phyloP scores from a whole-genome alignment of 2,113 vertebrate genomes.

The Isichthys henryi region DNA sequence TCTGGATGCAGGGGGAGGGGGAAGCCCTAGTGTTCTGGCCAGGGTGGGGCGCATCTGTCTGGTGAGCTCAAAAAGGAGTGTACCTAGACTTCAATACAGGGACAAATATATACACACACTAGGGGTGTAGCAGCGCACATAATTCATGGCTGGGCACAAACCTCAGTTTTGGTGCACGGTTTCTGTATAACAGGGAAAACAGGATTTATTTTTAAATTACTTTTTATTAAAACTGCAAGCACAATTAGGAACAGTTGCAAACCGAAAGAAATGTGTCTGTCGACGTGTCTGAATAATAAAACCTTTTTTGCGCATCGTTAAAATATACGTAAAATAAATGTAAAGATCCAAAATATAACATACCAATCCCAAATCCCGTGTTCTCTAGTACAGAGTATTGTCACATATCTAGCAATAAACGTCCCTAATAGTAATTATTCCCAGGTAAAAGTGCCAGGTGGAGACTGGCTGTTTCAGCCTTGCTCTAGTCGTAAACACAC shows the following conservation, averaged over 20 bases:
- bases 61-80: slow-evolving; percentile 49
- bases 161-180: not conserved
- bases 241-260: not conserved
- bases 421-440: not conserved
- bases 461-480: not conserved
- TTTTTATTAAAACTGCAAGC: not conserved
- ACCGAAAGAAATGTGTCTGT: not conserved
- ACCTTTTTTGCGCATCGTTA: not conserved
- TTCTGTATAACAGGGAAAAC: not conserved
- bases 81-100: not conserved
- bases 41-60: slow-evolving; percentile 72
- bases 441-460: not conserved
- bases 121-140: not conserved
- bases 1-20: slow-evolving; percentile 61
- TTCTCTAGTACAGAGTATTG: not conserved
- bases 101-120: not conserved
- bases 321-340: not conserved
- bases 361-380: not conserved
- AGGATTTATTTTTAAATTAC: not conserved
- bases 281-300: not conserved
- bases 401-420: not conserved
- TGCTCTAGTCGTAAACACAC: not conserved
- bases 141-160: not conserved
- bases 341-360: not conserved
- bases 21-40: slow-evolving; percentile 63